Conservation (phyloP, 2,888 invertebrate species). For the Rhopalosiphum nymphaeae region DNA sequence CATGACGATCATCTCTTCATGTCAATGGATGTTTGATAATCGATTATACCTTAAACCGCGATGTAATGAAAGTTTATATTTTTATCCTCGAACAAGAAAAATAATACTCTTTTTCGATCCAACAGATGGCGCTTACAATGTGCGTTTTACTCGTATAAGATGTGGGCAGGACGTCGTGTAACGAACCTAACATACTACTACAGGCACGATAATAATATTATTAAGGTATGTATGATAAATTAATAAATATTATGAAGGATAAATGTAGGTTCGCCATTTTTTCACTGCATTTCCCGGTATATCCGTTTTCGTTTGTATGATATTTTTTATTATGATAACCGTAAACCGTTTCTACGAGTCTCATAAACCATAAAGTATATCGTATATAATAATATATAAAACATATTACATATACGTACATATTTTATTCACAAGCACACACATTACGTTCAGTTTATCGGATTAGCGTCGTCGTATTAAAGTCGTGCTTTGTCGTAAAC, state of each 20-base stretch:
- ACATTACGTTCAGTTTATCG: conserved; percentile 28
- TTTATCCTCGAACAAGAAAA: not conserved
- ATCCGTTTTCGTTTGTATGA: not conserved
- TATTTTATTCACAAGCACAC: not conserved
- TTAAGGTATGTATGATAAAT: not conserved
- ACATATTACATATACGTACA: not conserved
- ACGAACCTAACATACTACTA: not conserved
- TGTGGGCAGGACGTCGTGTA: not conserved
- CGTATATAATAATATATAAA: not conserved
- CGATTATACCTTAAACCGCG: not conserved
- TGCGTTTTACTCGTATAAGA: not conserved
- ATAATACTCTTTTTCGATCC: not conserved
- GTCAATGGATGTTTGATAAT: not conserved
- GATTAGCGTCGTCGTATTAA: conserved; percentile 3
- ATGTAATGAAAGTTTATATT: not conserved
- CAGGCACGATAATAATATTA: not conserved
- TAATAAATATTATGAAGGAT: not conserved
- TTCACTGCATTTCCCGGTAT: not conserved
- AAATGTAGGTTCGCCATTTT: not conserved
- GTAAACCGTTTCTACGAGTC: not conserved
- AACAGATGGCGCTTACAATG: not conserved
- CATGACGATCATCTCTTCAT: not conserved
- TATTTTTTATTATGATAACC: not conserved
- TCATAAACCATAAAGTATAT: not conserved
- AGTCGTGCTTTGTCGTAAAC: not conserved